Evolutionary conservation across 2,113 vertebrate genomes (phyloP).

Genomic region (Coturnix japonica): DNA sequence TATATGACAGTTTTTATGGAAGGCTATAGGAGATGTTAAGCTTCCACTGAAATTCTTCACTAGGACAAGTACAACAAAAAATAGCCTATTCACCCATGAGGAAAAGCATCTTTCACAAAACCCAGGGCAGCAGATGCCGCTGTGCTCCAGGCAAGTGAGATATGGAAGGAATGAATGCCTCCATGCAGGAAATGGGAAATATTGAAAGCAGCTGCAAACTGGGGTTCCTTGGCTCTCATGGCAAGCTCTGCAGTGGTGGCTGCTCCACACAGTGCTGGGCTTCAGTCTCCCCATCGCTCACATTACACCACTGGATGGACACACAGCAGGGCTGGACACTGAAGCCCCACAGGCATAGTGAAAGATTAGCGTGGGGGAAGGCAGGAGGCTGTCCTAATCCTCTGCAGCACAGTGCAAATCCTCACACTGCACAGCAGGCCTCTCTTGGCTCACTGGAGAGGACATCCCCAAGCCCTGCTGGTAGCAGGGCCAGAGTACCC

Average conservation of each 20-base stretch:
- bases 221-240: neutral
- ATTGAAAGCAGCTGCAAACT: constrained; percentile 37
- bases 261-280: neutral
- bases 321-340: neutral
- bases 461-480: neutral
- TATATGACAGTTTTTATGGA: too few relatives aligned
- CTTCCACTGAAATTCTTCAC: neutral
- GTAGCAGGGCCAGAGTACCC: neutral
- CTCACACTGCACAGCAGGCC: neutral
- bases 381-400: neutral
- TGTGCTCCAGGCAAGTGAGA: constrained; percentile 1
- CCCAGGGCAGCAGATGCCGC: constrained; percentile 33
- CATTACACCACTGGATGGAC: neutral
- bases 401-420: neutral
- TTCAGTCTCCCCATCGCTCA: neutral
- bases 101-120: neutral
- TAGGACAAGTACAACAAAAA: neutral
- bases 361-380: constrained; percentile 10
- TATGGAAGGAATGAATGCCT: constrained; percentile 17
- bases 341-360: neutral
- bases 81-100: neutral
- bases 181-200: constrained; percentile 27
- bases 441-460: constrained; percentile 18
- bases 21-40: neutral
- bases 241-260: neutral